Base-by-base conservation (phyloP, 64 coral and sea anemone species). In the Pachyseris speciosa region DNA sequence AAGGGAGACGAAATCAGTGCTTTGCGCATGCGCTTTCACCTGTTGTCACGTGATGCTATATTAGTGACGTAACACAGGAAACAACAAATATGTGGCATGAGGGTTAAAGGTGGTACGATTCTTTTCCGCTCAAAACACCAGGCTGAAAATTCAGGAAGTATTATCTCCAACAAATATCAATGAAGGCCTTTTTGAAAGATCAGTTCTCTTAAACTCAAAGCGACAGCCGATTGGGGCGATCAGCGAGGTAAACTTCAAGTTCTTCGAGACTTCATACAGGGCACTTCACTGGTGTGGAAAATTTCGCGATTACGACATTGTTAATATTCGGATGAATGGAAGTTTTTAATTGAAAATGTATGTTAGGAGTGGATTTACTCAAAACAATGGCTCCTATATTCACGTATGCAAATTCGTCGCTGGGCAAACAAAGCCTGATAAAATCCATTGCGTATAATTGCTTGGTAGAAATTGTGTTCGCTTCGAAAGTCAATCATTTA, bases 61-160 rank as follows among this genome's bases (percentile, higher is more conserved):
- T 78, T 68, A 78, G 41, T 90, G 64, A 90, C 88, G 88, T 90
- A 75, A 80, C 75, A 78, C 88, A 67, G 88, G 74, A 90, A 90
- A 90, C 37, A 52, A 89, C 75, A 67, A 32, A 28, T 69, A 41
- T 74, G 88, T 90, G 88, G 74, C 73, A 80, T 30, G 53, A 61
- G 50, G 75, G 33, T 16, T 24, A 69, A 39, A 81, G 77, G 77
- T 81, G 77, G 77, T 81, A 10, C 9, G 77, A 81, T 81, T 81
- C 51, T 81, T 60, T 74, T 81, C 22, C 74, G 15, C 19, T 53
- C 4, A 30, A 77, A 77, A 81, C 51, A 81, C 22, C 33, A 30
- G 51, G 55, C 77, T 61, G 63, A 39, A 27, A n/a, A n/a, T n/a
- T 41, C 49, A 81, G 34, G 53, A 61, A 81, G 24, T 61, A 38